Percentiles rank a stretch among this genome's conserved stretches.
Evolutionary conservation across 2,888 invertebrate species (phyloP).

Genomic region (Meteorus colon): DNA sequence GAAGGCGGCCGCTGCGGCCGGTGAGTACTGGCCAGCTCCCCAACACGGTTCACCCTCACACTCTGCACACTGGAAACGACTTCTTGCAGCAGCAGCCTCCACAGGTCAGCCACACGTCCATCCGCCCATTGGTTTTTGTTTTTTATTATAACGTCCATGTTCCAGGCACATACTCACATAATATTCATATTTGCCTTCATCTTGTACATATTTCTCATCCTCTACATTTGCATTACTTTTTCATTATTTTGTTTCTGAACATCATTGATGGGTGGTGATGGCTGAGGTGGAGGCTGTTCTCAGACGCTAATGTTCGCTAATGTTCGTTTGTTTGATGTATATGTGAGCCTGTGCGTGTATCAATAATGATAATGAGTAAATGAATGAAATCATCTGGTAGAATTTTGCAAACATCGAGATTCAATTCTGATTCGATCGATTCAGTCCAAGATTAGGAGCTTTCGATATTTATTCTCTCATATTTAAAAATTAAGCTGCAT

Average conservation of each 20-base stretch:
- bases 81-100: slow-evolving; percentile 72
- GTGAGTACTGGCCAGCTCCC: slow-evolving; percentile 77
- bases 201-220: slow-evolving; percentile 13
- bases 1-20: slow-evolving; percentile 79
- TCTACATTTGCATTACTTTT: slow-evolving; percentile 19
- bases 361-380: not conserved
- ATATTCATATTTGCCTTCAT: slow-evolving; percentile 14
- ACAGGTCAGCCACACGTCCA: slow-evolving; percentile 75
- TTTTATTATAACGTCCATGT: slow-evolving; percentile 17
- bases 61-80: slow-evolving; percentile 71
- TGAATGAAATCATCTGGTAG: not conserved
- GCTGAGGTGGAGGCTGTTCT: slow-evolving; percentile 62
- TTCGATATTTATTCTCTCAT: not conserved
- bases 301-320: slow-evolving; percentile 10
- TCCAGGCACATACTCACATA: slow-evolving; percentile 26
- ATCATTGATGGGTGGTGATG: slow-evolving; percentile 51
- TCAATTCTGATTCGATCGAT: not conserved
- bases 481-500: not conserved
- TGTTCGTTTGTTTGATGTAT: not conserved
- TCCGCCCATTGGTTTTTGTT: slow-evolving; percentile 59
- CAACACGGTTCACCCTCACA: slow-evolving; percentile 65
- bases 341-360: not conserved
- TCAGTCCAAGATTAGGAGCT: not conserved
- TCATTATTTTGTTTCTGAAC: slow-evolving; percentile 12
- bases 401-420: slow-evolving; percentile 6